Percentiles rank a stretch among this genome's conserved stretches.
Conservation (phyloP, 2,113 vertebrate species). For the Spheniscus mendiculus region DNA sequence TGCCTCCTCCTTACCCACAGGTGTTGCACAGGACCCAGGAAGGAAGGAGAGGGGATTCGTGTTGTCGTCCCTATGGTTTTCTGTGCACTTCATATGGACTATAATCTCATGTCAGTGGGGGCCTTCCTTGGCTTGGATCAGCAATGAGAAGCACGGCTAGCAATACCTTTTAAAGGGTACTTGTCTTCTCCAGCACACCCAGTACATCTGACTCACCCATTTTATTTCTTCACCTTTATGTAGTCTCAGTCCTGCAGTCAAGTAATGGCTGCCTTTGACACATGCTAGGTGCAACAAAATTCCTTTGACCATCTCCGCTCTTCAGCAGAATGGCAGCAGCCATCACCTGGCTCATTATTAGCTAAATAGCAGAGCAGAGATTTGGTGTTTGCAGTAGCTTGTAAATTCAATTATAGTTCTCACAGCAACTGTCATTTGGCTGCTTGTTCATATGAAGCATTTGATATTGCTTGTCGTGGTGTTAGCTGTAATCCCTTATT, state of each 20-base stretch:
- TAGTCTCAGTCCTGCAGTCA: not conserved
- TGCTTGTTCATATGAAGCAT: not conserved
- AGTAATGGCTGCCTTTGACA: not conserved
- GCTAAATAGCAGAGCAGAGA: not conserved
- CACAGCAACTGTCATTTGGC: not conserved
- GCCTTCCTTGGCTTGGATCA: not conserved
- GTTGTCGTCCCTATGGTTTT: not conserved
- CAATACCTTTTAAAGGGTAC: not conserved
- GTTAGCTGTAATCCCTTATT: slow-evolving; percentile 16
- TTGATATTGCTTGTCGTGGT: not conserved
- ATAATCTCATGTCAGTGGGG: not conserved
- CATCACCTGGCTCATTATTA: not conserved
- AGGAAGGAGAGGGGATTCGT: not conserved
- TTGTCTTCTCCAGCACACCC: not conserved
- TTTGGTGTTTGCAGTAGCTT: not conserved
- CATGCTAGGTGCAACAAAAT: not conserved
- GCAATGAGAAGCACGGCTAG: not conserved
- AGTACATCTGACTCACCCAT: not conserved
- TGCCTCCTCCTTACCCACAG: not conserved
- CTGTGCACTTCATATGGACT: not conserved
- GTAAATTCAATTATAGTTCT: slow-evolving; percentile 1
- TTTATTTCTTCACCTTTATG: not conserved
- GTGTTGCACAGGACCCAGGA: not conserved
- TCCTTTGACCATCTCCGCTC: not conserved
- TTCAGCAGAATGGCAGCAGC: not conserved